These are phyloP conservation scores for Drosophila buzzatii DNA, from an alignment of 2,888 invertebrate species.

Conservation along the genomic window DNA sequence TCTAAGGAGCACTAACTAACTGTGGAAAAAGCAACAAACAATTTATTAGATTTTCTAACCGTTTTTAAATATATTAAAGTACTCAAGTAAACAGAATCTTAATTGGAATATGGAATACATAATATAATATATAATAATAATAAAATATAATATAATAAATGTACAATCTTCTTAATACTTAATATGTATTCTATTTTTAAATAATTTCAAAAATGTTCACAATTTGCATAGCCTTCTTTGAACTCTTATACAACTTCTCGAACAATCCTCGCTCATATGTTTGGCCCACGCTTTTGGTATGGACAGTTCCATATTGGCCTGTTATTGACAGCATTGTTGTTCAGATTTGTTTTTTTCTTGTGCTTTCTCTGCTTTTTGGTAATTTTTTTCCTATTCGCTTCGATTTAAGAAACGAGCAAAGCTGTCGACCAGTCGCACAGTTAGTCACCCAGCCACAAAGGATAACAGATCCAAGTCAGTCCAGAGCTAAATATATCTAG, in stretches of 20 bases:
- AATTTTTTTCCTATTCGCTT: slow-evolving; percentile 16
- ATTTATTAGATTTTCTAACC: neutral
- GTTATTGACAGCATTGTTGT: slow-evolving; percentile 74
- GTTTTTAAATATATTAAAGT: neutral
- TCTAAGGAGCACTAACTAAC: neutral
- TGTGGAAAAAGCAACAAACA: neutral
- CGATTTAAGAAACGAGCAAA: slow-evolving; percentile 49
- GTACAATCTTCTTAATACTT: no score
- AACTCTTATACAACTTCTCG: neutral
- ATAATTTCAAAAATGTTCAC: no score
- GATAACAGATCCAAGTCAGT: slow-evolving; percentile 48
- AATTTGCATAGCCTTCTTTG: no score
- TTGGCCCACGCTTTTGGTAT: slow-evolving; percentile 31
- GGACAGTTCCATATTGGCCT: slow-evolving; percentile 64
- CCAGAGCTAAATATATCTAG: slow-evolving; percentile 33
- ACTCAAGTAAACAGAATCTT: neutral
- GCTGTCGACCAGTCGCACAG: slow-evolving; percentile 63
- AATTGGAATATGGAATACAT: no score
- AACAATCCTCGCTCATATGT: slow-evolving; percentile 28
- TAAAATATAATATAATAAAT: no score
- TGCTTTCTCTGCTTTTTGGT: slow-evolving; percentile 4
- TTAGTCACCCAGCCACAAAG: slow-evolving; percentile 64
- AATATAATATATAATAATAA: no score
- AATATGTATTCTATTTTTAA: no score
- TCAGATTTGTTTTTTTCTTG: slow-evolving; percentile 24